Evolutionary conservation across 2,797 vertebrate species (phyloP).

Genomic region (Sebastes oblongus): DNA sequence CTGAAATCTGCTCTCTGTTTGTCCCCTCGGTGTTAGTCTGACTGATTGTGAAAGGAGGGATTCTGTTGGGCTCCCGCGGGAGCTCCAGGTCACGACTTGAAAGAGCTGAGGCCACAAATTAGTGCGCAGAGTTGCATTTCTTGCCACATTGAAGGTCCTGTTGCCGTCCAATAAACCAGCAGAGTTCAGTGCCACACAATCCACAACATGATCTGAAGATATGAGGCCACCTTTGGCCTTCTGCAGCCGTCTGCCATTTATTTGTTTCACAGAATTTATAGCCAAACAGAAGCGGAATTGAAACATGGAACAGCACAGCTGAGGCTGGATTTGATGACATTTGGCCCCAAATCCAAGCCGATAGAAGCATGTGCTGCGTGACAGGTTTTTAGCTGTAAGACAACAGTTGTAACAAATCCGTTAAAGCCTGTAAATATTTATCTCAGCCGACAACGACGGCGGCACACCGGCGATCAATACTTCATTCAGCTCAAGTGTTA

Average conservation of each 20-base stretch:
- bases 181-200: conserved; percentile 22
- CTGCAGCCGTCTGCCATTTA: neutral
- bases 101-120: conserved; percentile 55
- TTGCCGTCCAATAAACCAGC: conserved; percentile 34
- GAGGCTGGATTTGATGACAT: conserved; percentile 7
- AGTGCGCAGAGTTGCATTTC: conserved; percentile 35
- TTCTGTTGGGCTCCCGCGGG: conserved; percentile 32
- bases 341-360: neutral
- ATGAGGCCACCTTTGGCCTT: conserved; percentile 22
- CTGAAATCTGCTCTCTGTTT: conserved; percentile 40
- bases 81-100: conserved; percentile 56
- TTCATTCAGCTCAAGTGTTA: conserved; percentile 71
- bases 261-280: conserved; percentile 1
- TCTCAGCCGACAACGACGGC: conserved; percentile 55
- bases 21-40: conserved; percentile 46
- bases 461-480: conserved; percentile 55
- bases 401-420: conserved; percentile 49
- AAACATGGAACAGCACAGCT: neutral
- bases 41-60: conserved; percentile 48
- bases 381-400: conserved; percentile 32
- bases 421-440: conserved; percentile 66
- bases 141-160: conserved; percentile 22
- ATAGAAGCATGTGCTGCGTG: neutral
- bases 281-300: neutral
- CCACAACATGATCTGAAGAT: conserved; percentile 1